Conservation (phyloP, 2,888 invertebrate genomes). For the Epistrophella euchroma region DNA sequence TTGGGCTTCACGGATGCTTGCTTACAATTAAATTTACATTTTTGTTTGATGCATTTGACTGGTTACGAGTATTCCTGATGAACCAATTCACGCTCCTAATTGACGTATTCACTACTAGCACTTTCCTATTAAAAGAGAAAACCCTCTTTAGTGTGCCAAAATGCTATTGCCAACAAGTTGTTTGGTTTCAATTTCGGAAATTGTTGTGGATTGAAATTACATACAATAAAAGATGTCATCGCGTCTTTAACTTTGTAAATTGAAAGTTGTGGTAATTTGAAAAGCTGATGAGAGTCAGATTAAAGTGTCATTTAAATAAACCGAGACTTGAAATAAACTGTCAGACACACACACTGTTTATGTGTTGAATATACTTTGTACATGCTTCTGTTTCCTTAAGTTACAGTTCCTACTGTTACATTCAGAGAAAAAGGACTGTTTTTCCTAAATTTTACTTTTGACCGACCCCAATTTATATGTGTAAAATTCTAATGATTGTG, state of each 20-base stretch:
- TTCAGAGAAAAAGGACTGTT: conserved; percentile 3
- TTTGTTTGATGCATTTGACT: background rate
- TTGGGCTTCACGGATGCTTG: too few relatives aligned
- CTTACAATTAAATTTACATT: too few relatives aligned
- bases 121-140: background rate
- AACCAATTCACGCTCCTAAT: too few relatives aligned
- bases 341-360: conserved; percentile 3
- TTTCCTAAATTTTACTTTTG: background rate
- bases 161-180: background rate
- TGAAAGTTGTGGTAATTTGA: conserved; percentile 34
- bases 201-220: background rate
- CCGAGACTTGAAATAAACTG: conserved; percentile 26
- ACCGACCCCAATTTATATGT: background rate
- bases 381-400: background rate
- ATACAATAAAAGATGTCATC: conserved; percentile 6
- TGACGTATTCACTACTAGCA: background rate
- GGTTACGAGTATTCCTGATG: too few relatives aligned
- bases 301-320: conserved; percentile 37
- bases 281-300: conserved; percentile 19
- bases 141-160: background rate
- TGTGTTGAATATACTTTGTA: background rate
- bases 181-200: background rate
- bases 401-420: background rate
- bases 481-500: background rate
- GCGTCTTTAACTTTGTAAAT: conserved; percentile 31